phyloP scores from a whole-genome alignment of 2,113 vertebrate species.

The Motacilla tschutschensis region DNA sequence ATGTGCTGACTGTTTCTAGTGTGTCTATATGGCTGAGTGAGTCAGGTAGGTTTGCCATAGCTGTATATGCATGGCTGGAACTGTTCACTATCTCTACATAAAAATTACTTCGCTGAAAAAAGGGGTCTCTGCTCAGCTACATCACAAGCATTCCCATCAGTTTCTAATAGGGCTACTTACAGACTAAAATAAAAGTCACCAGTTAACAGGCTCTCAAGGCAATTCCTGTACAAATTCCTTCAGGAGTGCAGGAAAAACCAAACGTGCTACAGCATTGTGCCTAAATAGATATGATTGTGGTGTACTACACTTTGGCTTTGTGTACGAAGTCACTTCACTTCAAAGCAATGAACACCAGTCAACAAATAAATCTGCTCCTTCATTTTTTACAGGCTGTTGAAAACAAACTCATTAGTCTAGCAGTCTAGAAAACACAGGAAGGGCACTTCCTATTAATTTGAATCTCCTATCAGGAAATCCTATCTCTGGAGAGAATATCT shows the following conservation, averaged over 20 bases:
- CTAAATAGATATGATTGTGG: not conserved
- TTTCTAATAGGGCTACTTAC: not conserved
- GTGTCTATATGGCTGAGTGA: not conserved
- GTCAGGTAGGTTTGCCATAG: not conserved
- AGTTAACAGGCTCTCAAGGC: not conserved
- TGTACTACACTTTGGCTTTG: not conserved
- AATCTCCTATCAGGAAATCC: slow-evolving; percentile 44
- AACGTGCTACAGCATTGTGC: not conserved
- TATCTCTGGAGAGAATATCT: slow-evolving; percentile 34
- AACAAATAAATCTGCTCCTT: not conserved
- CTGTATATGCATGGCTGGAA: not conserved
- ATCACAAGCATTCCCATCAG: not conserved
- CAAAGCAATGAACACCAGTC: not conserved
- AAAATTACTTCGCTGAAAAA: not conserved
- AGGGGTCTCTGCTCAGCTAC: not conserved
- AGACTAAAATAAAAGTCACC: not conserved
- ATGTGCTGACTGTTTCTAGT: not conserved
- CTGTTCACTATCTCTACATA: not conserved
- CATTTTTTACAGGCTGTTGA: not conserved
- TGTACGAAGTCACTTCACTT: not conserved
- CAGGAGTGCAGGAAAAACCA: not conserved
- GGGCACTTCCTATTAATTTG: slow-evolving; percentile 47
- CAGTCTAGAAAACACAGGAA: slow-evolving; percentile 48
- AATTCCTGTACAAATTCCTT: not conserved
- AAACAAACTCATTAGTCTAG: slow-evolving; percentile 30